Base-by-base conservation (phyloP, 2,113 vertebrate species). In the Tetraodon nigroviridis region DNA sequence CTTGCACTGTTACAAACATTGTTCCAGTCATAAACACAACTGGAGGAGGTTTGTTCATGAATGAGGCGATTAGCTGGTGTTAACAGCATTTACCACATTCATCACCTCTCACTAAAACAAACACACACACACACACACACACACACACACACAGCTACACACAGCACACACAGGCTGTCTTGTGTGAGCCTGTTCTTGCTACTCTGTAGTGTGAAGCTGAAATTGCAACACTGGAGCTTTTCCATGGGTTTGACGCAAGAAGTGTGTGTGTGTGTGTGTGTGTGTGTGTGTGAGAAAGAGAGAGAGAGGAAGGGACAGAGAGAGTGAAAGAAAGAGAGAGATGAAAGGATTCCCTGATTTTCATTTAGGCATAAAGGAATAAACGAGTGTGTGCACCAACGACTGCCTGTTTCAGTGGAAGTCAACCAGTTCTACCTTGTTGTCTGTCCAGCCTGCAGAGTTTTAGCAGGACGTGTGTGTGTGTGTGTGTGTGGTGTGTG, bases 161-260 rank as follows among this genome's bases (percentile, higher is more conserved):
- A 44, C 41, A 44, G 13, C 41, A 44, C 41, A 44, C 41, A 44
- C 41, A 5, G 57, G 79, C 60, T 69, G 58, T n/a, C 13, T 56
- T 55, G 49, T 64, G 7, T 44, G 41, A 24, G 22, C 41, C 41
- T 71, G 60, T 51, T 18, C 21, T 51, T 20, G 3, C 12, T 18
- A 12, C 12, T 12, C 14, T 18, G 49, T 10, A 19, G 49, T 21
- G 49, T 22, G 49, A 51, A 51, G 13, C 21, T 17, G 67, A 71
- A 71, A 46, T 5, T 53, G 49, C 41, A 68, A 48, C 37, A 22
- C 11, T 65, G 58, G 66, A 24, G 22, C 22, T 3, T 24, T 24
- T 24, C 22, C 22, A 24, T 24, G 22, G 22, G 22, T 40, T 47
- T 27, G 14, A 41, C 22, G n/a, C 22, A 21, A 46, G 17, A 16